These are phyloP conservation scores for Psittacula echo DNA, from an alignment of 2,797 vertebrate species.

Conservation along the genomic window DNA sequence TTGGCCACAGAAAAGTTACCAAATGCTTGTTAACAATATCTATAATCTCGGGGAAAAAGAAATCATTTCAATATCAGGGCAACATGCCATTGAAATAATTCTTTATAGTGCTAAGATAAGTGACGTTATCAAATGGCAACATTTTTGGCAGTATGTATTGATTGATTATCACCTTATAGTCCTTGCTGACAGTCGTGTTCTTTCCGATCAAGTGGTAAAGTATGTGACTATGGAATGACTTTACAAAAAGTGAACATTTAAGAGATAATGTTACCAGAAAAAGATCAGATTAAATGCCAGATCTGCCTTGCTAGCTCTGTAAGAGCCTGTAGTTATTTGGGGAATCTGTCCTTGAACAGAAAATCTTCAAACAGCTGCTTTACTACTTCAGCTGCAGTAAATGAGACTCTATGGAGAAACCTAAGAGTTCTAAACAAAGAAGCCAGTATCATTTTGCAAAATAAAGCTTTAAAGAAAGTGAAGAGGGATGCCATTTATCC, in stretches of 20 bases:
- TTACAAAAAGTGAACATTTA: slow-evolving; percentile 50
- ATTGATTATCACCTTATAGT: slow-evolving; percentile 69
- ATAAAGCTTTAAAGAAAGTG: background rate
- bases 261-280: slow-evolving; percentile 42
- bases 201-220: slow-evolving; percentile 33
- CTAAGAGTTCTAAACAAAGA: background rate
- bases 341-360: slow-evolving; percentile 47
- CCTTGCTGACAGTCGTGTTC: slow-evolving; percentile 7
- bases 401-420: background rate
- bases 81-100: slow-evolving; percentile 53
- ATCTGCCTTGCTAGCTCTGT: slow-evolving; percentile 51
- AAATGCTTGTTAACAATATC: slow-evolving; percentile 1
- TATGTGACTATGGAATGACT: slow-evolving; percentile 44
- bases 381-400: slow-evolving; percentile 3
- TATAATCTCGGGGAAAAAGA: background rate
- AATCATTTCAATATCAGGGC: slow-evolving; percentile 31
- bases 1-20: background rate
- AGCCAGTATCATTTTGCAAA: background rate
- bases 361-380: slow-evolving; percentile 14
- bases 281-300: slow-evolving; percentile 64
- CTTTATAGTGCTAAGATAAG: slow-evolving; percentile 49
- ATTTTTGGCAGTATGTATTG: slow-evolving; percentile 62
- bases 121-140: slow-evolving; percentile 22
- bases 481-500: background rate
- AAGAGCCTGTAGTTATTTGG: slow-evolving; percentile 43